Base-by-base conservation (phyloP, 1,140 invertebrate species). In the Apis mellifera region DNA sequence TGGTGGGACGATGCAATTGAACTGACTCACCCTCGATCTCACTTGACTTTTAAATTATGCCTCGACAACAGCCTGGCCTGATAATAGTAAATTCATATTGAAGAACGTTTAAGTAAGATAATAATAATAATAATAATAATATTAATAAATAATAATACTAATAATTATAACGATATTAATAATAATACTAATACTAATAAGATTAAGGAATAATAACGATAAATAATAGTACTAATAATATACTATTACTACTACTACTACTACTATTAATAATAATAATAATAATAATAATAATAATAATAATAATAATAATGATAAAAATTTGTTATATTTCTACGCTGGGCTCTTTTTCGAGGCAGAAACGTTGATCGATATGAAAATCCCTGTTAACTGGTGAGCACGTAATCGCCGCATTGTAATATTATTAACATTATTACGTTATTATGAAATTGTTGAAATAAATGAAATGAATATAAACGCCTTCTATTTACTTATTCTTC, bases 401-500 rank as follows among this genome's bases (percentile, higher is more conserved):
- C 89, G 90, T 93, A 93, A 92, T 92, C 92, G 91, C 92, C 93
- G 90, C 91, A 94, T 94, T 94, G 92, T 94, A 94, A 94, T 93
- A 94, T 93, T 94, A 93, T 92, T 91, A 90, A 90, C 86, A 93
- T 93, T 93, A 94, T 94, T 94, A 94, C 93, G 93, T 94, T 94
- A 94, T 94, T 94, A 94, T 93, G 91, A 94, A 94, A 94, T 94
- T 94, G 93, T 94, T 94, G 93, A 94, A 94, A 94, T 94, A 94
- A 94, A 94, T 91, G 91, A 93, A 90, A 94, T 92, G 90, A 94
- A 92, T 93, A 93, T 90, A 91, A 90, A 89, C 74, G 86, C 89
- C 88, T 93, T 91, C 79, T 82, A 87, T 88, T 89, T 90, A 72
- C 85, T 87, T 66, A 65, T 86, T 84, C 82, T 26, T 17, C 42